Conservation (phyloP, 2,113 vertebrate species). For the Narcine bancroftii region DNA sequence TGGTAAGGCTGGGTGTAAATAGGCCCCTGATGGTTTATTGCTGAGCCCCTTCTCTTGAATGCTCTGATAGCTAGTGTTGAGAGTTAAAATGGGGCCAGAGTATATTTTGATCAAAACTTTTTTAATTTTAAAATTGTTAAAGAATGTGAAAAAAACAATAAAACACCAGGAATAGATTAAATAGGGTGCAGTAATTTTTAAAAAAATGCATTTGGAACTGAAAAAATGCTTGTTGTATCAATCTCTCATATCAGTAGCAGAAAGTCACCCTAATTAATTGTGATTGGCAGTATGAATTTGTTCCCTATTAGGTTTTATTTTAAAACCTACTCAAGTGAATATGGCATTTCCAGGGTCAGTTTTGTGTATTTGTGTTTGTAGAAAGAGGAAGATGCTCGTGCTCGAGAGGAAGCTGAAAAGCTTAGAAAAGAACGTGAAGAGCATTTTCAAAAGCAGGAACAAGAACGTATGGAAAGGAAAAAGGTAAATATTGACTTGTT, state of each 20-base stretch:
- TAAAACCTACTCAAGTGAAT: not conserved
- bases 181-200: too few species aligned
- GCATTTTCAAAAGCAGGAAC: constrained; percentile 89
- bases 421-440: constrained; percentile 77
- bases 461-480: constrained; percentile 88
- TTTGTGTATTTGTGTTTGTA: constrained; percentile 42
- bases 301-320: not conserved
- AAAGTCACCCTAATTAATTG: not conserved
- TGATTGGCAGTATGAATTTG: not conserved
- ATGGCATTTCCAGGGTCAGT: not conserved
- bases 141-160: too few species aligned
- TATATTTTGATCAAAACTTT: too few species aligned
- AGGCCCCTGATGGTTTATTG: too few species aligned
- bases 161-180: too few species aligned
- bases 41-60: too few species aligned
- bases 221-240: not conserved
- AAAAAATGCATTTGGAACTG: not conserved
- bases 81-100: too few species aligned
- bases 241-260: not conserved
- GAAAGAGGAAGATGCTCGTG: constrained; percentile 81
- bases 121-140: too few species aligned
- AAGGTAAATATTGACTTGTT: constrained; percentile 61
- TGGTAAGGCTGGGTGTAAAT: too few species aligned
- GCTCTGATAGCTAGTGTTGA: too few species aligned
- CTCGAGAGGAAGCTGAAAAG: constrained; percentile 72